Evolutionary conservation across 2,797 vertebrate species (phyloP), one percentile per base, ranked within the genome.

Genomic region (Semaprochilodus insignis): DNA sequence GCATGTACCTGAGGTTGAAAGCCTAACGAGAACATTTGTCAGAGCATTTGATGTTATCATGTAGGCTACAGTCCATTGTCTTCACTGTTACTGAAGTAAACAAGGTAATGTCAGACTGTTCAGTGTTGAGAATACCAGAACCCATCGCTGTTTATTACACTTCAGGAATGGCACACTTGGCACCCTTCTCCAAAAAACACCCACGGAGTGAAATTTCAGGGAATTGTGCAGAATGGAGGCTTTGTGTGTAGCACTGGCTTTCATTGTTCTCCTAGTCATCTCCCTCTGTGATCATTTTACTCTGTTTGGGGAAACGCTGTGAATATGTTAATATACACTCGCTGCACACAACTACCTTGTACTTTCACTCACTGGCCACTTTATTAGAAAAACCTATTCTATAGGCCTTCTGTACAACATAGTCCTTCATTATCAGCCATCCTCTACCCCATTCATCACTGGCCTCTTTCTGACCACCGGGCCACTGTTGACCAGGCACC

Each of bases 121-220:
- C 34, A 40, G 34, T 40, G 65, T 36, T 36, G 16, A 67, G 17
- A 40, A 62, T 21, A 51, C 8, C 44, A 48, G 44, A 10, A 55
- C 21, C 63, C 51, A 66, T 21, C 19, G 6, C 21, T 59, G 57
- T 59, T 59, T 54, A 67, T 66, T 54, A 25, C 14, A 11, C 16
- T 67, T 70, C 0, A 57, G n/a, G 44, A 71, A 60, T 44, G 51
- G 21, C 77, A 57, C 31, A 57, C 48, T 78, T 57, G n/a, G 31
- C 63, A 55, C 34, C 51, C 15, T 1, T 54, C 44, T 66, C 27
- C 19, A 52, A 15, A 5, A 34, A 66, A 77, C 44, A 10, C 60
- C 74, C 48, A 31, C 74, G n/a, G 16, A 21, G 23, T 48, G 59
- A 62, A 51, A 34, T 52, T 77, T 77, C 62, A 65, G 19, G 23